Base-by-base conservation (phyloP, 2,797 vertebrate genomes). In the Acanthurus tractus region DNA sequence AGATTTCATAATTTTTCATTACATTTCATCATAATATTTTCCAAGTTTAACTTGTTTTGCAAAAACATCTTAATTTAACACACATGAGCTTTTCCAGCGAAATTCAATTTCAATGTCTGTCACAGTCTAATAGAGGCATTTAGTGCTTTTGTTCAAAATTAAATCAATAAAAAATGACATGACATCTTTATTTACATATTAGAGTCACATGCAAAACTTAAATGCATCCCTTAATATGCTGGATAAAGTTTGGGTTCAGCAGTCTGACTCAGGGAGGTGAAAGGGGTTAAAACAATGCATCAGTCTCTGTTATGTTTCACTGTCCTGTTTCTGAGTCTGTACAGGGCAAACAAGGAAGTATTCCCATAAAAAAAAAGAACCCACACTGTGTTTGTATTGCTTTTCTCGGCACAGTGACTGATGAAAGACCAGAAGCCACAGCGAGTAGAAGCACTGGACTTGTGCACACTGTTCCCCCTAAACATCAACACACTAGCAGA, bases 401-500 rank as follows among this genome's bases (percentile, higher is more conserved):
- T 91, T 91, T 94, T 75, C 79, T 86, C 82, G 64, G 86, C 79
- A 57, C 82, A 71, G 79, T 94, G 91, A 94, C 91, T 92, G 91
- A 93, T 95, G 90, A 87, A 90, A 84, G 81, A 86, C 87, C 90
- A 92, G 89, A 91, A 93, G 91, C 91, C 91, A 82, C 92, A 91
- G 78, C 58, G 81, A 89, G 72, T 86, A 89, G 92, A 93, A 88
- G 89, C 86, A 77, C 77, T 74, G 80, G 84, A 74, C 78, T 76
- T 71, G 62, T 85, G 89, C 85, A 89, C 93, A 91, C 85, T 93
- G 91, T 93, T 93, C 88, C 89, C 76, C 86, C 86, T 90, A 92
- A 94, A 94, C 93, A 95, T 94, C 91, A 95, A 94, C 92, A 94
- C 85, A 76, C 86, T 73, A 82, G 90, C 83, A 93, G 90, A 90